Conservation (phyloP, 2,888 invertebrate species). For the Caenorhabditis afra region DNA sequence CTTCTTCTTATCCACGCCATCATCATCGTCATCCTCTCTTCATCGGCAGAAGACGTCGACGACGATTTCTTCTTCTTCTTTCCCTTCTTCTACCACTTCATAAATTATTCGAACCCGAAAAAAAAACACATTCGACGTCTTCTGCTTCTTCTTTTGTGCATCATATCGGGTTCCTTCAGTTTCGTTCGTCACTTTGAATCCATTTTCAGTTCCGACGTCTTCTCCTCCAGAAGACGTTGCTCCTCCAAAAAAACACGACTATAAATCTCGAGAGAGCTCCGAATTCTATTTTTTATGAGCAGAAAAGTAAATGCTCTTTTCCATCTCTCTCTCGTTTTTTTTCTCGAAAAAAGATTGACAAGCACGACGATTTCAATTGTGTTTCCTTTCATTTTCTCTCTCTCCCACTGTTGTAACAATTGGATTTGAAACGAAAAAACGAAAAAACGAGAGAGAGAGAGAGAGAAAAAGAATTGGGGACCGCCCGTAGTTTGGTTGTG, state of each 20-base stretch:
- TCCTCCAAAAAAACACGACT: constrained; percentile 26
- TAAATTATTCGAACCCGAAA: constrained; percentile 30
- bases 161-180: background rate
- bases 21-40: background rate
- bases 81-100: constrained; percentile 24
- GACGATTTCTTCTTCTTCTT: too few species aligned
- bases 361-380: constrained; percentile 14
- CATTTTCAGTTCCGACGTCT: too few species aligned
- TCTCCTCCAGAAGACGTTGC: too few species aligned
- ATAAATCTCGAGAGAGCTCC: constrained; percentile 55
- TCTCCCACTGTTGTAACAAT: too few species aligned
- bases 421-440: too few species aligned
- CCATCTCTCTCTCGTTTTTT: background rate
- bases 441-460: too few species aligned
- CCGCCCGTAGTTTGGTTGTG: constrained; percentile 41
- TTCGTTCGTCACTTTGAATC: too few species aligned
- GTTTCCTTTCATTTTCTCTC: background rate
- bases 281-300: constrained; percentile 15
- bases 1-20: constrained; percentile 2
- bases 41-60: too few species aligned
- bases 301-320: background rate
- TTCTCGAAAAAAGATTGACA: background rate
- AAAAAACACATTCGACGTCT: constrained; percentile 11
- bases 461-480: too few species aligned
- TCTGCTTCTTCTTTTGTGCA: constrained; percentile 1